These are phyloP conservation scores for Echinarachnius parma DNA, from an alignment of 53 echinoderm and acorn worm genomes.

Conservation along the genomic window DNA sequence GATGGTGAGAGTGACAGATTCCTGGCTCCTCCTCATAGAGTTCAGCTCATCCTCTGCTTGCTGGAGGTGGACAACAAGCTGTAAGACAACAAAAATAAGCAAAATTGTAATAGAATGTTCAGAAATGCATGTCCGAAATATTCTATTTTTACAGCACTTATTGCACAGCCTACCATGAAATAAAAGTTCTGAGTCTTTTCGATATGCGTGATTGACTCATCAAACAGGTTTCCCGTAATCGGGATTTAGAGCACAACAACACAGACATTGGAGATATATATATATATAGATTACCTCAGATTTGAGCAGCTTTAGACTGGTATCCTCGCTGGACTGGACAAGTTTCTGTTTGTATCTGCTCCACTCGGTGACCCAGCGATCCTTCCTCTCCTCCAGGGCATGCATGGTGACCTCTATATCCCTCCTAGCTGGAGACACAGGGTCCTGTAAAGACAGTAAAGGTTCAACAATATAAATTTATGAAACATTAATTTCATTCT, in stretches of 20 bases:
- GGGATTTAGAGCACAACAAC: too few relatives aligned
- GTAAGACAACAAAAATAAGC: not conserved
- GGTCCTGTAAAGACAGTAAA: slow-evolving; percentile 47
- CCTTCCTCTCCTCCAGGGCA: slow-evolving; percentile 59
- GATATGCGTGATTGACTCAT: too few relatives aligned
- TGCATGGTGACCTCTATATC: slow-evolving; percentile 75
- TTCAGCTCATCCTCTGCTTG: slow-evolving; percentile 52
- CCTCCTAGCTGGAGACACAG: slow-evolving; percentile 67
- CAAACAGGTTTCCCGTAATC: too few relatives aligned
- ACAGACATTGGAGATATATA: not conserved
- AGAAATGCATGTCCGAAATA: too few relatives aligned
- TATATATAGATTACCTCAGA: slow-evolving; percentile 45
- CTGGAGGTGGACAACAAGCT: slow-evolving; percentile 53
- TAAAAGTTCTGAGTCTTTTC: too few relatives aligned
- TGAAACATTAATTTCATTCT: too few relatives aligned
- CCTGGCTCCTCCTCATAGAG: slow-evolving; percentile 57
- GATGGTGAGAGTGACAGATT: slow-evolving; percentile 62
- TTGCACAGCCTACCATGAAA: too few relatives aligned
- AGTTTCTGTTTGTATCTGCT: slow-evolving; percentile 49
- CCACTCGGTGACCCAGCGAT: slow-evolving; percentile 53
- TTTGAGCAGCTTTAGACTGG: slow-evolving; percentile 55
- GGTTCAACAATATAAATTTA: too few relatives aligned
- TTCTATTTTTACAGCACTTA: too few relatives aligned
- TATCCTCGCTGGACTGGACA: slow-evolving; percentile 35
- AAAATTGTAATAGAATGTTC: not conserved